Base-by-base conservation (phyloP, 2,113 vertebrate genomes). In the Grammomys dolichurus region DNA sequence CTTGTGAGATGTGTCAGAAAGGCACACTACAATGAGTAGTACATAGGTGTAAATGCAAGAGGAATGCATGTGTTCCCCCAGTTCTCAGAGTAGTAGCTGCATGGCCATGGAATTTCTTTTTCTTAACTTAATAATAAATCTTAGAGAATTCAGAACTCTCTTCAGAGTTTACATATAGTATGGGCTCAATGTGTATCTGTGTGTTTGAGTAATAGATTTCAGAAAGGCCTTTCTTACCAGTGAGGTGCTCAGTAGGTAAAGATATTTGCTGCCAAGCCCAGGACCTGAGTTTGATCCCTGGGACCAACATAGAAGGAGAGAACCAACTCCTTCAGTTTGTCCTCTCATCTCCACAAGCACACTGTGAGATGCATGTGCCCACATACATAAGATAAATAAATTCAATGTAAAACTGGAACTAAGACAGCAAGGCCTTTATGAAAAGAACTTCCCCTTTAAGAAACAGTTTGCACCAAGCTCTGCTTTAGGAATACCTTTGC, bases 61-160 rank as follows among this genome's bases (percentile, higher is more conserved):
- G 46, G 69, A 7, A 12, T 48, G 4, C 69, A 8, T 82, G 72
- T 90, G 48, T 40, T 87, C 1, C 22, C 31, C 4, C 65, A 81
- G 19, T 63, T 89, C 17, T 22, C 58, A 60, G 60, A 95, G 36
- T 54, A 69, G 17, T 10, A 56, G 16, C 54, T 76, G 33, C 80
- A 31, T 90, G 28, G 26, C 67, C 63, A n/a, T 33, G 73, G 90
- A 46, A 28, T 75, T 20, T 58, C 67, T 88, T 85, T 90, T 90
- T 95, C 65, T 76, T 70, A 67, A 43, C 5, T 51, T 51, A 51
- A 60, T 56, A 60, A 58, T 84, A 63, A 82, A 60, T 82, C 56
- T 82, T 82, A 67, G 33, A 94, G 46, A 96, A 89, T 73, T 86
- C 51, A 87, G 84, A 75, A 43, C 43, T 78, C 12, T 51, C 69